These are phyloP conservation scores for Myzus persicae DNA, from an alignment of 1,140 invertebrate genomes.

Conservation along the genomic window DNA sequence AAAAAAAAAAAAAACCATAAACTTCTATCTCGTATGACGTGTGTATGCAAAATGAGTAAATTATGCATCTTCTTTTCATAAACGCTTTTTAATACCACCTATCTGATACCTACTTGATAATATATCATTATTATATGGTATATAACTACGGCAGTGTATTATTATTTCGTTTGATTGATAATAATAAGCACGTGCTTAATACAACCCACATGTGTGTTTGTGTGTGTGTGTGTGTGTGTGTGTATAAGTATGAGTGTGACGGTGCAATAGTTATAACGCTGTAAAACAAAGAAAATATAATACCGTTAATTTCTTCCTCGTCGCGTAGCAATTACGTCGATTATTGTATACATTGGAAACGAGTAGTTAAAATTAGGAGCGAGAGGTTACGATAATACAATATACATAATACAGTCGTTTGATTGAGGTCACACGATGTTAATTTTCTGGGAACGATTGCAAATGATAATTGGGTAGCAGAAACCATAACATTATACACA, in stretches of 20 bases:
- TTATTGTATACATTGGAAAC: not conserved
- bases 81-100: not conserved
- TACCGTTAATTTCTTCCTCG: not conserved
- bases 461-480: not conserved
- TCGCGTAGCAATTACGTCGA: not conserved
- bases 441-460: not conserved
- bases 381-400: not conserved
- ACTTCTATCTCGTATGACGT: too few species aligned
- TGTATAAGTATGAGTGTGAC: not conserved
- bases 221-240: not conserved
- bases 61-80: not conserved
- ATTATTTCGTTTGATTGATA: not conserved
- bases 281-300: slow-evolving; percentile 10
- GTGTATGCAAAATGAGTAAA: too few species aligned
- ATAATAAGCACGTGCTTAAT: not conserved
- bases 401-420: not conserved
- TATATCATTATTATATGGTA: not conserved
- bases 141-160: not conserved
- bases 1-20: not conserved
- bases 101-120: too few species aligned
- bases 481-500: not conserved
- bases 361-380: not conserved
- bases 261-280: not conserved
- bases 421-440: slow-evolving; percentile 5
- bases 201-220: too few species aligned